Evolutionary conservation across 2,113 vertebrate genomes (phyloP).

Genomic region (Lampris incognitus): DNA sequence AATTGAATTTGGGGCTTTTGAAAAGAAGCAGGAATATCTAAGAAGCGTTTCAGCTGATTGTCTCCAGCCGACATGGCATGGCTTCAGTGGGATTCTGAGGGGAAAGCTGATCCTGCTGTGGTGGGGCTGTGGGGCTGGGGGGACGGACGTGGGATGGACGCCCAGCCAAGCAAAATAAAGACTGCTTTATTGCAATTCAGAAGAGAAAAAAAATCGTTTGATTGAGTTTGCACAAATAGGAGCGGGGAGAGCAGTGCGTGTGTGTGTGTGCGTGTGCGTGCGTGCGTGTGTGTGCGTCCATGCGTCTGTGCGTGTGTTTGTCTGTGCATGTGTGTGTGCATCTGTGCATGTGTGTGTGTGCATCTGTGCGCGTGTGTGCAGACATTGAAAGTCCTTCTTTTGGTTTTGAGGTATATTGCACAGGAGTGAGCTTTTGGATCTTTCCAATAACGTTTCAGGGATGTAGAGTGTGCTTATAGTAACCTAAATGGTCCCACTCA

Average conservation of each 20-base stretch:
- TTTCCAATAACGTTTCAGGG: conserved; percentile 35
- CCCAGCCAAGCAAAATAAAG: conserved; percentile 95
- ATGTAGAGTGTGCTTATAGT: conserved; percentile 43
- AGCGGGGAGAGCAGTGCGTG: conserved; percentile 66
- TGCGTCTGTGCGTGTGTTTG: conserved; percentile 27
- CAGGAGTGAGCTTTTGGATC: conserved; percentile 45
- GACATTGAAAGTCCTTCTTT: conserved; percentile 28
- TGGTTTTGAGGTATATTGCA: conserved; percentile 37
- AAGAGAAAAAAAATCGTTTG: conserved; percentile 89
- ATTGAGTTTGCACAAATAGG: conserved; percentile 91
- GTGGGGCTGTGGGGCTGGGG: conserved; percentile 78
- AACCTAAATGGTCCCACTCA: conserved; percentile 42
- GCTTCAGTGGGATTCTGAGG: conserved; percentile 90
- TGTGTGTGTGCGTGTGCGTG: conserved; percentile 50
- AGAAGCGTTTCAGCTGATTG: conserved; percentile 95
- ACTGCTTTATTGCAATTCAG: conserved; percentile 94
- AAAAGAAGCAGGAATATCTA: conserved; percentile 96
- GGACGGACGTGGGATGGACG: conserved; percentile 73
- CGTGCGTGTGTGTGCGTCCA: conserved; percentile 46
- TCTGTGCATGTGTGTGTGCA: conserved; percentile 43
- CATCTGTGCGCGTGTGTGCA: conserved; percentile 24
- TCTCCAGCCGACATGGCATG: conserved; percentile 93
- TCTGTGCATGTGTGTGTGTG: conserved; percentile 22
- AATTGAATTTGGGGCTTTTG: conserved; percentile 98
- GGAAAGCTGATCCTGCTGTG: conserved; percentile 91